Conservation (phyloP, 2,113 vertebrate species). For the Monopterus albus region DNA sequence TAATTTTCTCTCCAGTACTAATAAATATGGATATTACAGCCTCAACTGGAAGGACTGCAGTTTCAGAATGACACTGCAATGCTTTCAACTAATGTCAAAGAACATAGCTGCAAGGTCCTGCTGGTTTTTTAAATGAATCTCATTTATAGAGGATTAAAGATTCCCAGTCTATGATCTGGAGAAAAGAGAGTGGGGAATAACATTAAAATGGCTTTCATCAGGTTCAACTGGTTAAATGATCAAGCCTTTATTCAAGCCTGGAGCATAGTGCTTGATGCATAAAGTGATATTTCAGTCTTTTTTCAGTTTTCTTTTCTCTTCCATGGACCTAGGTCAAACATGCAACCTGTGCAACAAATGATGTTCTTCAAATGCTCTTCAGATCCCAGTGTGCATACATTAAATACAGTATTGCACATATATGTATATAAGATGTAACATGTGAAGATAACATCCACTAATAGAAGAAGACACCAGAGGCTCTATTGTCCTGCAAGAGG, state of each 20-base stretch:
- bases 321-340: neutral
- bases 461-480: neutral
- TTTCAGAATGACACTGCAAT: neutral
- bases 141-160: neutral
- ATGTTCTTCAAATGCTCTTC: too few species aligned
- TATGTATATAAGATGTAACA: neutral
- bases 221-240: neutral
- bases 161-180: neutral
- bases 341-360: neutral
- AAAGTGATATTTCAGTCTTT: neutral
- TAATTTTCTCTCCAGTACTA: neutral
- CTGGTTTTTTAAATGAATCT: neutral
- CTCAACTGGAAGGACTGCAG: too few species aligned
- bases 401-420: neutral
- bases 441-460: neutral
- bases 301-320: neutral
- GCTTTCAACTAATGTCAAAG: neutral
- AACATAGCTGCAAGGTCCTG: neutral
- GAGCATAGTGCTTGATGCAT: neutral
- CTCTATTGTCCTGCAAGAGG: too few species aligned
- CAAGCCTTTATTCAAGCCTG: conserved; percentile 6
- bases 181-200: neutral
- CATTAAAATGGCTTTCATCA: conserved; percentile 1
- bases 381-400: neutral
- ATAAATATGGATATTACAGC: neutral